Evolutionary conservation across 2,888 invertebrate genomes (phyloP).

Genomic region (Nematopogon swammerdamellus): DNA sequence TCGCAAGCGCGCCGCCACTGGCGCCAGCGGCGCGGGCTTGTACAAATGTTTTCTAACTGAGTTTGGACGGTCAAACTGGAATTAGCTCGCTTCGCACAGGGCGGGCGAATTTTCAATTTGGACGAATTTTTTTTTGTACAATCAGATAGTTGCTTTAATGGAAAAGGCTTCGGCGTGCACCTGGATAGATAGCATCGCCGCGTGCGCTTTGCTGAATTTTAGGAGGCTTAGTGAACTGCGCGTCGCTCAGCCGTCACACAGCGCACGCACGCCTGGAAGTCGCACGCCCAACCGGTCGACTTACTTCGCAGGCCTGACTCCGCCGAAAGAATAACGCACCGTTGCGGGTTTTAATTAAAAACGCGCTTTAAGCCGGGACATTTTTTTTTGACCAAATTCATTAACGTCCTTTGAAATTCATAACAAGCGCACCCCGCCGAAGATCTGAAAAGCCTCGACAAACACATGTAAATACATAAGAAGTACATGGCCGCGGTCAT

Average conservation of each 20-base stretch:
- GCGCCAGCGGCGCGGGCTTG: slow-evolving; percentile 13
- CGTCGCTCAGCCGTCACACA: too few species aligned
- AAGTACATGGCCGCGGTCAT: slow-evolving; percentile 16
- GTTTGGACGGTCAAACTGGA: slow-evolving; percentile 35
- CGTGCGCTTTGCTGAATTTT: background rate
- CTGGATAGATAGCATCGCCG: background rate
- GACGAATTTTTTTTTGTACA: slow-evolving; percentile 34
- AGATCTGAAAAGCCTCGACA: background rate
- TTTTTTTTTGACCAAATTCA: background rate
- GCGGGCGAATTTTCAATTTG: slow-evolving; percentile 50
- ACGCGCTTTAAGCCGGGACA: background rate
- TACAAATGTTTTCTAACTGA: slow-evolving; percentile 57
- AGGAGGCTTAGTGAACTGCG: too few species aligned
- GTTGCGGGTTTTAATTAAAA: background rate
- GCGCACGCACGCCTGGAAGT: too few species aligned
- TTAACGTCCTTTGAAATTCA: background rate
- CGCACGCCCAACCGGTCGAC: too few species aligned
- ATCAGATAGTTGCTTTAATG: slow-evolving; percentile 40
- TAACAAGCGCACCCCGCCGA: background rate
- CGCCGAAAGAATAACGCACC: background rate
- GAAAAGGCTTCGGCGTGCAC: slow-evolving; percentile 21
- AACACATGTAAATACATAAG: background rate
- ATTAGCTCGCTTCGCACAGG: slow-evolving; percentile 39
- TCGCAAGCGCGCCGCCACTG: background rate
- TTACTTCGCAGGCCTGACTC: too few species aligned